These are phyloP conservation scores for Scaptomyza polygonia DNA, from an alignment of 2,888 invertebrate species.

Conservation along the genomic window DNA sequence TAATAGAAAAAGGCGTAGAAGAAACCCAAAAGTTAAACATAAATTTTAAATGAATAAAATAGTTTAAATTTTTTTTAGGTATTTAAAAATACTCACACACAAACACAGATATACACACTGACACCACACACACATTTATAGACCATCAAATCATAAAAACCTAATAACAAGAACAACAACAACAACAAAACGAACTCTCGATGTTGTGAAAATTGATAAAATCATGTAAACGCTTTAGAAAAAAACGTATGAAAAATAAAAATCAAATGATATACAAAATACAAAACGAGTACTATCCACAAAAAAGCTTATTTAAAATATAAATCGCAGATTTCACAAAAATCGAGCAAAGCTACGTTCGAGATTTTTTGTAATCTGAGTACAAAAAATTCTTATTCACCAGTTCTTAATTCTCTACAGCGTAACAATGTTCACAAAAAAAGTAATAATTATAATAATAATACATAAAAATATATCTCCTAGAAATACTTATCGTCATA, in stretches of 20 bases:
- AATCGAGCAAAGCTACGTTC: slow-evolving; percentile 31
- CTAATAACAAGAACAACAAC: slow-evolving; percentile 67
- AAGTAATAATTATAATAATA: slow-evolving; percentile 30
- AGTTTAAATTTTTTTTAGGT: slow-evolving; percentile 67
- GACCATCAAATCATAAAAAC: slow-evolving; percentile 64
- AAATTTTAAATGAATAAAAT: slow-evolving; percentile 72
- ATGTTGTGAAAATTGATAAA: slow-evolving; percentile 84
- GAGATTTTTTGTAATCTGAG: slow-evolving; percentile 10
- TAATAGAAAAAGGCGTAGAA: slow-evolving; percentile 57
- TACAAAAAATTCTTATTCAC: slow-evolving; percentile 9
- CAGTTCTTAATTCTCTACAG: slow-evolving; percentile 16
- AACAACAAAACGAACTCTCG: slow-evolving; percentile 83
- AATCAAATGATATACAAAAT: slow-evolving; percentile 49
- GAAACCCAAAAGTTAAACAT: slow-evolving; percentile 79
- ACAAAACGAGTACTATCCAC: slow-evolving; percentile 41
- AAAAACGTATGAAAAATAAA: slow-evolving; percentile 31
- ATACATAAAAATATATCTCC: slow-evolving; percentile 53
- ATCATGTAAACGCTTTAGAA: slow-evolving; percentile 77
- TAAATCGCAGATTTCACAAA: slow-evolving; percentile 35
- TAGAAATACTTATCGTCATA: slow-evolving; percentile 61
- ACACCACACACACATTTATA: slow-evolving; percentile 23
- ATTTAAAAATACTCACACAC: slow-evolving; percentile 46
- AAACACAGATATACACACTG: slow-evolving; percentile 19
- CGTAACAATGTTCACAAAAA: slow-evolving; percentile 45
- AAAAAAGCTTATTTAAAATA: slow-evolving; percentile 39